phyloP scores from a whole-genome alignment of 64 coral and sea anemone species.

The Acropora tenuis region DNA sequence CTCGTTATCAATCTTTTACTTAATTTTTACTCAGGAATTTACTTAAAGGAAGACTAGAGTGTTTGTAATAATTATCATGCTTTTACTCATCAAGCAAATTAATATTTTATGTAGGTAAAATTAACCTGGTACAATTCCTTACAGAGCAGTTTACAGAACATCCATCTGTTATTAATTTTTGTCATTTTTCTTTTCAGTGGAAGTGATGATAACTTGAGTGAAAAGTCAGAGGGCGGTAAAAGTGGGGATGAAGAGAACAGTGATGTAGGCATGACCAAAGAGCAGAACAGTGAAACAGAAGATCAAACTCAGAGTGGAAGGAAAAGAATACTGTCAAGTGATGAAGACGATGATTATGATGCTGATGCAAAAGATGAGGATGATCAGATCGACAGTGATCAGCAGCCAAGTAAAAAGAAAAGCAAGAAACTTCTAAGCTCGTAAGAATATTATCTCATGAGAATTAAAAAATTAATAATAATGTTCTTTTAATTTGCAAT shows the following conservation, averaged over 20 bases:
- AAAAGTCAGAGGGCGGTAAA: conserved; percentile 34
- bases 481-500: no score
- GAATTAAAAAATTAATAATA: no score
- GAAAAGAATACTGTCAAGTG: conserved; percentile 53
- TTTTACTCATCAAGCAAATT: neutral
- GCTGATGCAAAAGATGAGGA: conserved; percentile 10
- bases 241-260: conserved; percentile 25
- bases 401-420: conserved; percentile 62
- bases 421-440: conserved; percentile 66
- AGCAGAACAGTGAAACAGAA: conserved; percentile 2
- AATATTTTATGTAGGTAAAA: no score
- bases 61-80: no score
- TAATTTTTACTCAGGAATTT: no score
- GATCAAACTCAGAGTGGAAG: conserved; percentile 26
- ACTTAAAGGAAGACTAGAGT: no score
- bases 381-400: conserved; percentile 5
- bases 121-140: no score
- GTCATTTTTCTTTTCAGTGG: neutral
- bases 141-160: no score
- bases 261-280: neutral
- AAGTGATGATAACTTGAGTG: conserved; percentile 54
- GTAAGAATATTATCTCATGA: conserved; percentile 33
- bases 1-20: no score
- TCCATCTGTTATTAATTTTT: no score
- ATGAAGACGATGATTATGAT: conserved; percentile 51